Evolutionary conservation across 2,888 invertebrate species (phyloP), one percentile per base, ranked within the genome.

Genomic region (Acanthococcus lagerstroemiae): DNA sequence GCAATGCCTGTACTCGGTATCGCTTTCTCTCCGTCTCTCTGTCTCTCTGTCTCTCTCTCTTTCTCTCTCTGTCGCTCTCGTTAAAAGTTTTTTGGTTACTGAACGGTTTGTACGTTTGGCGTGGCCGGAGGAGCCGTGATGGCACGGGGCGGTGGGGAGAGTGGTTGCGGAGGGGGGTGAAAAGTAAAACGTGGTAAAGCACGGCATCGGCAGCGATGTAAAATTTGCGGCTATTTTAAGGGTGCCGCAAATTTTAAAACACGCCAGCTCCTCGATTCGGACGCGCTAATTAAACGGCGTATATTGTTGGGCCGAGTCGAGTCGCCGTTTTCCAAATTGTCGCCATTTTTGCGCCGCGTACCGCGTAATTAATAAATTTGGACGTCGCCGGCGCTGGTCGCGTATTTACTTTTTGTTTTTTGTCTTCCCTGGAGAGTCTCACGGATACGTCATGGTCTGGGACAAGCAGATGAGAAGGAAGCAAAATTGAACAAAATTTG

Each of bases 171-270:
- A 5, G 17, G 60, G 22, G 26, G 46, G 24, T 45, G 21, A 50
- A 37, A 37, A 27, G 22, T 61, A 50, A 61, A 61, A 50, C 61
- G 61, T 27, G 50, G 21, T 61, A 61, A 61, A 61, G 61, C 61
- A 50, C 50, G 21, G 61, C 25, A 48, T 61, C 48, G 50, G 61
- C 61, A 26, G 30, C 48, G 50, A 22, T 4, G 27, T 48, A 50
- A 61, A 61, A 48, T 61, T 61, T 61, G 61, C 61, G 61, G 61
- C 61, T 48, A 48, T 61, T 61, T 61, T 30, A 61, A 50, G 61
- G 48, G 61, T 27, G 61, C 27, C 61, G 61, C 48, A 61, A 61
- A 61, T 61, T 61, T 48, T 30, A 30, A 58, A 37, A n/a, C 12
- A n/a, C 37, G 37, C 3, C 12, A n/a, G n/a, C n/a, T n/a, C n/a